These are phyloP conservation scores for Sebastes diaconus DNA, from an alignment of 2,797 vertebrate species.

Conservation along the genomic window DNA sequence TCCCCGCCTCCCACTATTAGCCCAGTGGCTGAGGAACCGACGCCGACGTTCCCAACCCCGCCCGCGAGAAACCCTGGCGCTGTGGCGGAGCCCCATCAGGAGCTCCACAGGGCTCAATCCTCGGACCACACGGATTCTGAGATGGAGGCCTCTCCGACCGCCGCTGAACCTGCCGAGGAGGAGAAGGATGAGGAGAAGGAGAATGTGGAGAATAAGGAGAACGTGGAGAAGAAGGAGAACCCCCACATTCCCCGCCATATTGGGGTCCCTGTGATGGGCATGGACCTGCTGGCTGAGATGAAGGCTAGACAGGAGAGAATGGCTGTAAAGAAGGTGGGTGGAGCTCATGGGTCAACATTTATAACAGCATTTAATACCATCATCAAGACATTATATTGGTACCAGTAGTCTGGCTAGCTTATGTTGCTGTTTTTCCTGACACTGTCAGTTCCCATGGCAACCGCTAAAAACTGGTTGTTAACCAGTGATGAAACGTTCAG, in stretches of 20 bases:
- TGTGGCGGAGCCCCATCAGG: conserved; percentile 9
- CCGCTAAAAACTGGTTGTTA: background rate
- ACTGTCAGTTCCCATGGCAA: background rate
- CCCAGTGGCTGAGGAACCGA: conserved; percentile 74
- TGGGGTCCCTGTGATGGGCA: conserved; percentile 90
- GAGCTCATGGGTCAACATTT: background rate
- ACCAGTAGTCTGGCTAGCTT: background rate
- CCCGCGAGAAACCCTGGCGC: conserved; percentile 49
- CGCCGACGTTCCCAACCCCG: conserved; percentile 53
- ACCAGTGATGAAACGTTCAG: background rate
- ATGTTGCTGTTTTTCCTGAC: background rate
- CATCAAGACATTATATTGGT: background rate
- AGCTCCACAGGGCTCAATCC: conserved; percentile 46
- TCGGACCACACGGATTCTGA: conserved; percentile 61
- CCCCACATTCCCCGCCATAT: conserved; percentile 78
- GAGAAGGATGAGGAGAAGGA: conserved; percentile 19
- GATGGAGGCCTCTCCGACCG: conserved; percentile 59
- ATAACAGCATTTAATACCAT: background rate
- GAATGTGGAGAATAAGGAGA: conserved; percentile 18
- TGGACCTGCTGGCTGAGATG: conserved; percentile 93
- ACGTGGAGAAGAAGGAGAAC: conserved; percentile 34
- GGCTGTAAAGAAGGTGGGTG: conserved; percentile 88
- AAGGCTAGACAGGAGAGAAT: conserved; percentile 93
- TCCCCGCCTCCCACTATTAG: conserved; percentile 29
- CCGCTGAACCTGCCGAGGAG: conserved; percentile 75